A percentile compares a stretch with the other conserved stretches of the same genome.
These are phyloP conservation scores for Drosophila carrolli DNA, from an alignment of 1,140 invertebrate species.

Conservation along the genomic window DNA sequence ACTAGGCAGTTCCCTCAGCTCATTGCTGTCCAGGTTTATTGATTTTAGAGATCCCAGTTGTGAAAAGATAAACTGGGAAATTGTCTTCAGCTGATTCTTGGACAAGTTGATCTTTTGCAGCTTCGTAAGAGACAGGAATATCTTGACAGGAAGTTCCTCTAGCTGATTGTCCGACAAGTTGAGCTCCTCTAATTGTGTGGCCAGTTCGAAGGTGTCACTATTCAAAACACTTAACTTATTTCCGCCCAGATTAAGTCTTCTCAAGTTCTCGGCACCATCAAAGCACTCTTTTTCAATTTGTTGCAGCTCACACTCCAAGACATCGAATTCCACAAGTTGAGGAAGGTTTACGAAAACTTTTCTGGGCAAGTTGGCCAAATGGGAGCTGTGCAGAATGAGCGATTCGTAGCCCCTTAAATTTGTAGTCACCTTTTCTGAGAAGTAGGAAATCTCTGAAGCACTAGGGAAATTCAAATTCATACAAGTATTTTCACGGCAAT, in stretches of 20 bases:
- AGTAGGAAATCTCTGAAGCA: constrained; percentile 45
- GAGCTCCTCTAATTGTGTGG: constrained; percentile 51
- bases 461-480: constrained; percentile 26
- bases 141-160: constrained; percentile 21
- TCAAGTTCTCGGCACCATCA: constrained; percentile 29
- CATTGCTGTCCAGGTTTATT: constrained; percentile 54
- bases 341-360: constrained; percentile 51
- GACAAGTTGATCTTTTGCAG: constrained; percentile 37
- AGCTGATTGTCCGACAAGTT: constrained; percentile 53
- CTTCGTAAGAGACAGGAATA: constrained; percentile 31
- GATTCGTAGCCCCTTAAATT: constrained; percentile 22
- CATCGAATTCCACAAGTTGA: constrained; percentile 41
- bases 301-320: constrained; percentile 43
- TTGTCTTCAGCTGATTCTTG: constrained; percentile 32
- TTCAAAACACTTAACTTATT: constrained; percentile 34
- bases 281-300: constrained; percentile 45
- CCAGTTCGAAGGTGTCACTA: constrained; percentile 32
- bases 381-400: constrained; percentile 51
- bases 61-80: constrained; percentile 22
- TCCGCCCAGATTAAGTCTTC: constrained; percentile 44
- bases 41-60: constrained; percentile 19
- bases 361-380: constrained; percentile 44
- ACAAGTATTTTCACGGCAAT: constrained; percentile 56
- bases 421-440: constrained; percentile 11
- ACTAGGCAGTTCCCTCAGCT: constrained; percentile 28